These are phyloP conservation scores for Porphyrio hochstetteri DNA, from an alignment of 2,113 vertebrate species.

Conservation along the genomic window DNA sequence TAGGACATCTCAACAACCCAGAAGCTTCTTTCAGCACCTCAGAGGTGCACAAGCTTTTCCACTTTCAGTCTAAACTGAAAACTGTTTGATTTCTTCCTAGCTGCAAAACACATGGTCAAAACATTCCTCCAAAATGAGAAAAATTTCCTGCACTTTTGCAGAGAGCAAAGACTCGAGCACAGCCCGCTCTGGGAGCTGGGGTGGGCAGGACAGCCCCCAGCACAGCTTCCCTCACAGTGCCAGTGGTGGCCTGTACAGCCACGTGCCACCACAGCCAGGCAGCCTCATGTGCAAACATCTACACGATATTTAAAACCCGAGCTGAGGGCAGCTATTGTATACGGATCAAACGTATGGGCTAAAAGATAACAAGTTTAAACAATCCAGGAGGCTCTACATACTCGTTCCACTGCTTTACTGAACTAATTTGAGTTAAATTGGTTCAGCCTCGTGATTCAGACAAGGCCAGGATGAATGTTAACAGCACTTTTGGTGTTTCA, in stretches of 20 bases:
- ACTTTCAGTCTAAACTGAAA: not conserved
- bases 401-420: not conserved
- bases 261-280: not conserved
- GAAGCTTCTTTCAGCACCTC: not conserved
- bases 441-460: not conserved
- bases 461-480: not conserved
- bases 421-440: not conserved
- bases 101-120: not conserved
- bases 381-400: not conserved
- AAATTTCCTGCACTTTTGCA: not conserved
- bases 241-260: not conserved
- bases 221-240: accelerated
- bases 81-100: not conserved
- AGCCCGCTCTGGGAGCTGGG: accelerated
- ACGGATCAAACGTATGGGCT: accelerated
- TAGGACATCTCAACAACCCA: not conserved
- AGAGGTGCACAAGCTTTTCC: not conserved
- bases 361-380: not conserved
- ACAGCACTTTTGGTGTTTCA: constrained; percentile 35
- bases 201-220: not conserved
- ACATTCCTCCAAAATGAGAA: not conserved
- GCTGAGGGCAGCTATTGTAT: not conserved
- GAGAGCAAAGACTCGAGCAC: not conserved
- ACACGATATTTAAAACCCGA: accelerated
- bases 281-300: not conserved